These are phyloP conservation scores for Cinclus mexicanus DNA, from an alignment of 2,113 vertebrate species.

Conservation along the genomic window DNA sequence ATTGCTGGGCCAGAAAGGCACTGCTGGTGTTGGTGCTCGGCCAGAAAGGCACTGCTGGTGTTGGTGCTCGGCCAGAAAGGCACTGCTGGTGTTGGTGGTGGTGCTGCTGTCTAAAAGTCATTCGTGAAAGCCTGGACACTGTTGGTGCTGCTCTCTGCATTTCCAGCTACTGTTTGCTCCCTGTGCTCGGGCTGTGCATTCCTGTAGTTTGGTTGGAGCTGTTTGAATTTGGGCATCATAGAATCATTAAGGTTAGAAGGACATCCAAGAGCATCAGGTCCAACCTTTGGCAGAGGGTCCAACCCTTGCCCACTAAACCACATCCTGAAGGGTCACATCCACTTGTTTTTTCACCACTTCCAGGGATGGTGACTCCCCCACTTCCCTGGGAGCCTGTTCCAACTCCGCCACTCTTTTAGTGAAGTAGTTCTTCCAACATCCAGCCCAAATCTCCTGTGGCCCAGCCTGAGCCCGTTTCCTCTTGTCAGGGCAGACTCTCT, in stretches of 20 bases:
- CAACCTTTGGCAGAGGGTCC: not conserved
- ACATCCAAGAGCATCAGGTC: no score
- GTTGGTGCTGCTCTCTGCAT: fast-evolving
- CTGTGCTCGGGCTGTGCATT: no score
- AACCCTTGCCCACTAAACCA: not conserved
- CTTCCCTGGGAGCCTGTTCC: not conserved
- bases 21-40: no score
- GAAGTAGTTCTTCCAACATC: not conserved
- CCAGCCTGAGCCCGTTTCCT: not conserved
- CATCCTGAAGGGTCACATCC: fast-evolving
- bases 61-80: no score
- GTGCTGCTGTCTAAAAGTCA: not conserved
- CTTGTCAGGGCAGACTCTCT: not conserved
- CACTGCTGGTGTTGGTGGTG: no score
- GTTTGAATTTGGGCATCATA: no score
- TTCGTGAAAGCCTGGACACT: not conserved
- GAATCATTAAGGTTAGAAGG: not conserved
- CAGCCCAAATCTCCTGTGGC: not conserved
- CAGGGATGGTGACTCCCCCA: not conserved
- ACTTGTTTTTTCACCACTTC: not conserved
- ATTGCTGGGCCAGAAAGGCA: no score
- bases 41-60: no score
- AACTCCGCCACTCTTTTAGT: not conserved
- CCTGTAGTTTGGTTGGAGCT: not conserved
- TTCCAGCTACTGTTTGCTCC: not conserved